A percentile compares a stretch with the other conserved stretches of the same genome.
Evolutionary conservation across 92 coral and sea anemone species (phyloP).

Genomic region (Palythoa grandis): DNA sequence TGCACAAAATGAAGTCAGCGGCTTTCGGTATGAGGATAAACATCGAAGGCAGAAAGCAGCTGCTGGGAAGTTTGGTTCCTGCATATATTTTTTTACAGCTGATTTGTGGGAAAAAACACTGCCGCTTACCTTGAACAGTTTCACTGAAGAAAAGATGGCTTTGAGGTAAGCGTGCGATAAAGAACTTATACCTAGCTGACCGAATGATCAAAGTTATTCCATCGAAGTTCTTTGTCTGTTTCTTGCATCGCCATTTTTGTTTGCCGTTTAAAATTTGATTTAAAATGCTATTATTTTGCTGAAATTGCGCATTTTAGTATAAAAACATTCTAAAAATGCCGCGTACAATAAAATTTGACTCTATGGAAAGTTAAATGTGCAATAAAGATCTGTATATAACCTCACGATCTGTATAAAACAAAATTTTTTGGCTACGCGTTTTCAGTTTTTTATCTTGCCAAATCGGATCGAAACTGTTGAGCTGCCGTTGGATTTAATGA

Average conservation of each 20-base stretch:
- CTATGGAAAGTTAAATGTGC: not conserved
- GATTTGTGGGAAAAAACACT: not conserved
- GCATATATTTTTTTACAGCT: constrained; percentile 3
- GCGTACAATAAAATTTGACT: too few relatives aligned
- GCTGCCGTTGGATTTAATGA: not conserved
- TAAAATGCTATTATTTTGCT: not conserved
- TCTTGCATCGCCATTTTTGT: constrained; percentile 37
- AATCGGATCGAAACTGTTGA: not conserved
- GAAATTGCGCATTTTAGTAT: not conserved
- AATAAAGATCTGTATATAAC: too few relatives aligned
- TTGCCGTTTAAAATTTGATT: constrained; percentile 8
- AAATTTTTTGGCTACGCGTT: not conserved
- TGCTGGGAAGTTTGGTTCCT: not conserved
- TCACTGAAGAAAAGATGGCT: constrained; percentile 9
- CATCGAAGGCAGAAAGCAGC: constrained; percentile 27
- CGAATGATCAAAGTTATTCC: not conserved
- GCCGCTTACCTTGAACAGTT: not conserved
- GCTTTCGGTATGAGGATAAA: constrained; percentile 8
- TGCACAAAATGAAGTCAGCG: constrained; percentile 17
- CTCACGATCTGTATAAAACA: not conserved
- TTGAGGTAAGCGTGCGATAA: constrained; percentile 23
- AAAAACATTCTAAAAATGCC: not conserved
- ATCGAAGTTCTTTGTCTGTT: not conserved
- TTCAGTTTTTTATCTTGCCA: not conserved
- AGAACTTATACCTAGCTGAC: not conserved